Base-by-base conservation (phyloP, 1,140 invertebrate species). In the Anastrepha ludens region DNA sequence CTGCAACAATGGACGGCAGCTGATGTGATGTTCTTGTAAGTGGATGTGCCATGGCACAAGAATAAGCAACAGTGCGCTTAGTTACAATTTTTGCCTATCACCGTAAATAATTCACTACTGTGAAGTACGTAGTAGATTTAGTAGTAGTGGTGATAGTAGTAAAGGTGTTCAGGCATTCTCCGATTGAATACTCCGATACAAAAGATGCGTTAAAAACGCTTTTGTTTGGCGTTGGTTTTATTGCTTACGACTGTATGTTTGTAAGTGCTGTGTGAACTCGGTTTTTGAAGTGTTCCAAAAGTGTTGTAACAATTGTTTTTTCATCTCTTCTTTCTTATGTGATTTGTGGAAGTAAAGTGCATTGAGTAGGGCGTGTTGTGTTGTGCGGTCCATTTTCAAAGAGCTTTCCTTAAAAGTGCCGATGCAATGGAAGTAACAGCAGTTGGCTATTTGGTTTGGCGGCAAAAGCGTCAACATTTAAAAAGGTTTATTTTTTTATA, bases 81-180 rank as follows among this genome's bases (percentile, higher is more conserved):
- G 74, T 29, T 81, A 81, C 74, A 81, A 86, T 86, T 86, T 86
- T 86, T 65, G 85, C 85, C 85, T 86, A 86, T 86, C 85, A 86
- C 85, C 85, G 85, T 86, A 86, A 86, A 86, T 86, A 86, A 86
- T 86, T 60, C 85, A 86, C 62, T 86, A 62, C 58, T 7, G n/a
- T 59, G 70, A 74, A 74, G 13, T 58, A 58, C 17, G 60, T 64
- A 50, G n/a, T 74, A 17, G 2, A 17, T 47, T 4, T 44, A 39
- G 44, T 50, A 47, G 44, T 47, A 7, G 47, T 11, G 55, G 74
- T 81, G 47, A n/a, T 29, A 17, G 47, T 20, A 50, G 20, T 55
- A 81, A 81, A 55, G 74, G 47, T 81, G 39, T 55, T 5, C 15
- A 13, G 8, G 13, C n/a, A 13, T n/a, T 8, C 60, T 62, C n/a